Conservation (phyloP, 2,113 vertebrate species). For the Ictalurus punctatus region DNA sequence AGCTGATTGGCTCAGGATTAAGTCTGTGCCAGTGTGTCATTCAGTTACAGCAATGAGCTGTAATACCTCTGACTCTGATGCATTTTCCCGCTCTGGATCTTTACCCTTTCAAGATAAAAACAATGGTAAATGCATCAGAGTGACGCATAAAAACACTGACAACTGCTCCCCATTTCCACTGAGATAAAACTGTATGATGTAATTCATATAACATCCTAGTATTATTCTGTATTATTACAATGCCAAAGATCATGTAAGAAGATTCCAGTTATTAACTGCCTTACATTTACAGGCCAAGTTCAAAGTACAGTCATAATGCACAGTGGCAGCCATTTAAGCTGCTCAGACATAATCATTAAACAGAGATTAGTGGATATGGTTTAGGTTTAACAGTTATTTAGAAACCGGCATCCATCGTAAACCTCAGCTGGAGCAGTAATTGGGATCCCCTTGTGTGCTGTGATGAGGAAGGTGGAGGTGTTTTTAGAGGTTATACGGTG, state of each 20-base stretch:
- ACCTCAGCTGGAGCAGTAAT: constrained; percentile 15
- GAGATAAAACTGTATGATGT: not conserved
- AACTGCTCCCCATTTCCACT: not conserved
- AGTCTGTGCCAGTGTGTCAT: constrained; percentile 30
- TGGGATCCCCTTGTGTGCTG: constrained; percentile 12
- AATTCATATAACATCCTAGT: not conserved
- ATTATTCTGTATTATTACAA: not conserved
- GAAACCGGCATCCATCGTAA: not conserved
- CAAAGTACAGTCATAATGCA: not conserved
- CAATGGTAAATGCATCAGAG: not conserved
- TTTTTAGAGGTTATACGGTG: constrained; percentile 28
- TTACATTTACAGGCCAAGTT: not conserved
- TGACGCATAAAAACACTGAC: not conserved
- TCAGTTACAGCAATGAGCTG: constrained; percentile 21
- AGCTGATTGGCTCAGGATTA: constrained; percentile 10
- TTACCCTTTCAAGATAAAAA: not conserved
- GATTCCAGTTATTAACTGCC: not conserved
- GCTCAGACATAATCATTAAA: not conserved
- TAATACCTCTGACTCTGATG: constrained; percentile 31
- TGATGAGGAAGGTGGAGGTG: constrained; percentile 4
- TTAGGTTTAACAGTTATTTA: constrained; percentile 1
- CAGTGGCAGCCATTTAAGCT: not conserved
- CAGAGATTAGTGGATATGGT: not conserved
- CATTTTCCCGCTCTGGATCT: constrained; percentile 11
- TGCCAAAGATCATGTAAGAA: not conserved